Percentiles rank a stretch among this genome's conserved stretches.
These are phyloP conservation scores for Atrina japonica DNA, from an alignment of 2,888 invertebrate genomes.

Conservation along the genomic window DNA sequence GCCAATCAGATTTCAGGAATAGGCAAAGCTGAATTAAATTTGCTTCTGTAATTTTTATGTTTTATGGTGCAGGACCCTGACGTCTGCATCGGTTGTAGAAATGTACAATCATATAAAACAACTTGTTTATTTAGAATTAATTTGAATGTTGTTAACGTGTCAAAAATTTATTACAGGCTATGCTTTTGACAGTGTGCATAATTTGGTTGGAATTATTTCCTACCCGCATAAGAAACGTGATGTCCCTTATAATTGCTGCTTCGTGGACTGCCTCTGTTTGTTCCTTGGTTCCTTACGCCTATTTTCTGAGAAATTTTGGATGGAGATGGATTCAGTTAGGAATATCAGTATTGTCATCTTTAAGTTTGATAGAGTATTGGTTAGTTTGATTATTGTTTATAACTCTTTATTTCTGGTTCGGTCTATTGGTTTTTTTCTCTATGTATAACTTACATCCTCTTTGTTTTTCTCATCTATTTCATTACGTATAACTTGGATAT, in stretches of 20 bases:
- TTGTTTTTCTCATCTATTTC: no score
- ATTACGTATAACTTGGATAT: no score
- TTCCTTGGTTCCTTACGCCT: background rate
- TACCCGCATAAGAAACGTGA: background rate
- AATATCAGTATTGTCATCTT: slow-evolving; percentile 2
- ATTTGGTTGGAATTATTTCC: slow-evolving; percentile 17
- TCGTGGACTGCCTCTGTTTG: slow-evolving; percentile 9
- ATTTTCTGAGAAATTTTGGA: background rate
- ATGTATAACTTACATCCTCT: background rate
- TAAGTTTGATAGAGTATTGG: slow-evolving; percentile 7
- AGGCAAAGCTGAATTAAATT: no score
- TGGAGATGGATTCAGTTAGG: slow-evolving; percentile 18
- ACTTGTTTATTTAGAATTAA: no score
- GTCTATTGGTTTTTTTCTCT: no score
- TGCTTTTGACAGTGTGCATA: slow-evolving; percentile 12
- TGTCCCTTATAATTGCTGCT: background rate
- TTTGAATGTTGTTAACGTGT: no score
- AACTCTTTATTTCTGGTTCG: background rate
- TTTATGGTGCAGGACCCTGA: no score
- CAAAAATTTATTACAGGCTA: background rate
- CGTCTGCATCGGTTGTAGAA: no score
- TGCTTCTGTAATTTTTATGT: no score
- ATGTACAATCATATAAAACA: no score
- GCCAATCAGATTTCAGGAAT: no score
- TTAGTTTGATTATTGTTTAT: background rate